Base-by-base conservation (phyloP, 2,888 invertebrate genomes). In the Eupithecia insigniata region DNA sequence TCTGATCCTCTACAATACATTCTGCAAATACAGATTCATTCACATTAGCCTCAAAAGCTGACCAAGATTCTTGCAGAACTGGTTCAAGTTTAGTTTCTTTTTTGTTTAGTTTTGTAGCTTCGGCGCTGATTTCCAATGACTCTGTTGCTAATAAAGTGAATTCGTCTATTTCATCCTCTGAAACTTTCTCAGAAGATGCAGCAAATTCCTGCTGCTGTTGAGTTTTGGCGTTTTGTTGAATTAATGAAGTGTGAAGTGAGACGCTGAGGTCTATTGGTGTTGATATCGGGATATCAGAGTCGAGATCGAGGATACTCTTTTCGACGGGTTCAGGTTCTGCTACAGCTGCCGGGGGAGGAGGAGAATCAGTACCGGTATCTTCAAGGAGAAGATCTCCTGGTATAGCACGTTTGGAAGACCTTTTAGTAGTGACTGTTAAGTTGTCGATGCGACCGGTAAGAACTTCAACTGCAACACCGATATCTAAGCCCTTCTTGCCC, bases 401-500 rank as follows among this genome's bases (percentile, higher is more conserved):
- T 80, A 96, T 95, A 75, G 95, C 93, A 82, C 95, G 91, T 80
- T 96, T 95, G 2, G 79, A 76, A 66, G 87, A 91, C 86, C 90
- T 92, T 82, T 90, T 95, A 82, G 95, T 92, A 43, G 95, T 95
- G 30, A 96, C 95, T 79, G 95, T 96, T 7, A 97, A 96, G 83
- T 97, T 96, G 82, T 97, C 97, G 74, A 97, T 96, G 74, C 97
- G 95, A 0, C 98, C 98, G 1, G 98, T 97, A 32, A 98, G 95
- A 66, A 98, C 97, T 87, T 98, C 97, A 79, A 98, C 98, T 14
- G 98, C 98, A 71, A 97, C 95, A 12, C 98, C 98, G 75, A 98
- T 95, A 83, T 97, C 97, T 18, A 98, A 96, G 28, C 96, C 95
- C 84, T 97, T 97, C 84, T 97, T 92, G 16, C 97, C 97, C 83